Base-by-base conservation (phyloP, 2,113 vertebrate genomes). In the Stegastes partitus region DNA sequence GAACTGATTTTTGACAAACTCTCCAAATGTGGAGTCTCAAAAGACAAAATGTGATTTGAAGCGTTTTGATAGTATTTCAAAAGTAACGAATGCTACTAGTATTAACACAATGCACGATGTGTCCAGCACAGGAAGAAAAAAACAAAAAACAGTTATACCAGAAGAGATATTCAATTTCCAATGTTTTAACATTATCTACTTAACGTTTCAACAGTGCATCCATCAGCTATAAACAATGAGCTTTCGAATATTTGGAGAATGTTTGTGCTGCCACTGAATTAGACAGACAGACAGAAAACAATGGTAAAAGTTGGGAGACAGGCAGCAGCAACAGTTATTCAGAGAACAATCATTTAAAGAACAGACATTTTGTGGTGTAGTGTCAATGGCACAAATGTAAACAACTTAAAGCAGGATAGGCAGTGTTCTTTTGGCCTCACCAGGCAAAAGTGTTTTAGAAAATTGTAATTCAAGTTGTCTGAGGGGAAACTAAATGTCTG, bases 51-150 rank as follows among this genome's bases (percentile, higher is more conserved):
- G 28, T 21, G 31, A 62, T 62, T n/a, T 67, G 3, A 6, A 71
- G 7, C 23, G 76, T 74, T 57, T 74, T 55, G 22, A n/a, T 9
- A 26, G n/a, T 19, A 62, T 57, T 77, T 72, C 42, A 66, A 25
- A 72, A 37, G 28, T 2, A 68, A 69, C 21, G 15, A 55, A 34
- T 1, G 0, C 4, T 56, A n/a, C 8, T 18, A 51, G 77, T 49
- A 82, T 56, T 34, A 18, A 80, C 50, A 42, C 23, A 71, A 85
- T 70, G 31, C 67, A 84, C 22, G 12, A 68, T 75, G 91, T 92
- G 90, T 85, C 91, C 91, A 84, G 91, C 88, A 92, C 88, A 88
- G 69, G n/a, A n/a, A n/a, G n/a, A n/a, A n/a, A n/a, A n/a, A n/a
- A n/a, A n/a, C n/a, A 76, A 61, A 75, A 34, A 53, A 56, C 21